Base-by-base conservation (phyloP, 2,888 invertebrate genomes). In the Ariolimax columbianus region DNA sequence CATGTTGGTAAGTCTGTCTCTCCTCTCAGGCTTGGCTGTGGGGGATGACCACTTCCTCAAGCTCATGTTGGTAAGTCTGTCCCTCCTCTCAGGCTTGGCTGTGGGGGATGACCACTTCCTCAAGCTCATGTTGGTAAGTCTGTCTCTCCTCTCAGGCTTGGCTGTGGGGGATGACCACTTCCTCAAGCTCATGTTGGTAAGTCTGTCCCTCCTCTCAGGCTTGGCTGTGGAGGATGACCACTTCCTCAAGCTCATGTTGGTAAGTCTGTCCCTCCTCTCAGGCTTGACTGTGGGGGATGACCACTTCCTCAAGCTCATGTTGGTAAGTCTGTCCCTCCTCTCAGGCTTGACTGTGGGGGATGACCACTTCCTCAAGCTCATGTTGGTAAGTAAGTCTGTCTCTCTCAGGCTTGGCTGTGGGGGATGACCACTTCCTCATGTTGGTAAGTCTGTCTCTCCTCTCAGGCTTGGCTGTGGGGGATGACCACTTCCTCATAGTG, bases 81-180 rank as follows among this genome's bases (percentile, higher is more conserved):
- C n/a, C n/a, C n/a, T n/a, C n/a, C n/a, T n/a, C n/a, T n/a, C n/a
- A n/a, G n/a, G n/a, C n/a, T n/a, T n/a, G 3, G 97, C 98, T 92
- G 95, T 99, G 77, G 95, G 96, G 0, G 97, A 97, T 0, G 99
- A 99, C 90, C 97, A 98, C 94, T 99, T 97, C 94, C 95, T 99
- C 40, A 97, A 97, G 91, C 95, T 98, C 75, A 93, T 90, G 63
- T 90, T 91, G 90, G 92, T 93, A 72, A 88, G 88, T 81, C 19
- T 9, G 0, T 55, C n/a, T n/a, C n/a, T n/a, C n/a, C n/a, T n/a
- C n/a, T n/a, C n/a, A n/a, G n/a, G n/a, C n/a, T n/a, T n/a, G 3
- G 97, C 98, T 92, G 95, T 99, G 77, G 95, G 96, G 0, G 97
- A 97, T 0, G 99, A 99, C 90, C 97, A 98, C 94, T 99, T 97